Evolutionary conservation across 2,888 invertebrate species (phyloP), one percentile per base, ranked within the genome.

Genomic region (Cryptocheilus praepositus): DNA sequence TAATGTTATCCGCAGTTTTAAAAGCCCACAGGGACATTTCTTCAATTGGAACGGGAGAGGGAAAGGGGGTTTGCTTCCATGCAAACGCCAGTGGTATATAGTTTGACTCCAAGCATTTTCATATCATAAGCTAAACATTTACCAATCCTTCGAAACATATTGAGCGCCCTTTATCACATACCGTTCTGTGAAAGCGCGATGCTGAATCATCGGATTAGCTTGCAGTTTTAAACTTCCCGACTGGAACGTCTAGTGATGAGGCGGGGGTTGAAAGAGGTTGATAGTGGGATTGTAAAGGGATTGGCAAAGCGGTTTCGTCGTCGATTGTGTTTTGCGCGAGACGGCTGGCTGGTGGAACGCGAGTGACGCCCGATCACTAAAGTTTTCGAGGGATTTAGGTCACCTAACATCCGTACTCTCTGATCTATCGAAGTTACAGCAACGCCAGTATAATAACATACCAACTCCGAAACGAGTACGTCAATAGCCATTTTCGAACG

Each of bases 291-390:
- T 45, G 25, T 15, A 28, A 18, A 36, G 56, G 36, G 49, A 51
- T 53, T 19, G 56, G 51, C 49, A 45, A 21, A 28, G 18, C 13
- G 21, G 49, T 62, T 62, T 49, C 53, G 57, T 21, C 58, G 53
- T 28, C 44, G 21, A 45, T 54, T 53, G 53, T 58, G 58, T 58
- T 64, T 53, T 57, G 58, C 52, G 58, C 52, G 58, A 25, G 63
- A 57, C 57, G 57, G 54, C 28, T 7, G 22, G 56, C 55, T 49
- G 55, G 56, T 53, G 56, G 56, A 60, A 54, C 53, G 61, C 56
- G 55, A 51, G 51, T 66, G 65, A 66, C 65, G 54, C 45, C 61
- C 15, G 36, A 21, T 58, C 58, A 36, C 58, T 36, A 36, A 66
- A 61, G 58, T 61, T 66, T 60, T 13, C 43, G 55, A 55, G 21